These are phyloP conservation scores for Probosciger aterrimus DNA, from an alignment of 2,113 vertebrate species.

Conservation along the genomic window DNA sequence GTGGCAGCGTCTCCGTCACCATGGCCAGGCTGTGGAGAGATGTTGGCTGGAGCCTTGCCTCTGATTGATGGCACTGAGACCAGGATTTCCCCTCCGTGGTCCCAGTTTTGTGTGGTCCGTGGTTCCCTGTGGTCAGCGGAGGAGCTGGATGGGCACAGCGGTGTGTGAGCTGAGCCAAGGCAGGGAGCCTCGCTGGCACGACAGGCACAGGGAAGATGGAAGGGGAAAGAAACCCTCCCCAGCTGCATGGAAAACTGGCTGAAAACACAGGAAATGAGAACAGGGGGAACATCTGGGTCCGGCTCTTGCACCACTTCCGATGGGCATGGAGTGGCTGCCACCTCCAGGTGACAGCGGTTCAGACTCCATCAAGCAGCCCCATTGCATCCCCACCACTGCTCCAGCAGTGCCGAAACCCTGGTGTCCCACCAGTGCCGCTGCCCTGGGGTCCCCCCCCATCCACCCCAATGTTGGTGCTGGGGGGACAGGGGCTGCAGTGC, in stretches of 20 bases:
- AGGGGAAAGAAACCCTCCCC: neutral
- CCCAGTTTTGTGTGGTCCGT: neutral
- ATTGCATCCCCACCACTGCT: rapidly evolving
- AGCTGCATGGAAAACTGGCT: neutral
- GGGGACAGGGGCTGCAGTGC: neutral
- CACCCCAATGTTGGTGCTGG: rapidly evolving
- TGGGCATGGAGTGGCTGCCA: neutral
- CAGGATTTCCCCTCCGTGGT: neutral
- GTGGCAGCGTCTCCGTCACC: rapidly evolving
- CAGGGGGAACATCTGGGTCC: neutral
- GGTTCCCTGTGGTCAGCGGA: neutral
- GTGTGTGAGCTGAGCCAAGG: rapidly evolving
- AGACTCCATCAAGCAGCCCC: rapidly evolving
- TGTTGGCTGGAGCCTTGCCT: rapidly evolving
- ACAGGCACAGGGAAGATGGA: neutral
- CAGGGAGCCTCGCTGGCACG: neutral
- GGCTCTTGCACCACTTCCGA: neutral
- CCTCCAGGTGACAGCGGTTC: neutral
- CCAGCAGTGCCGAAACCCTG: rapidly evolving
- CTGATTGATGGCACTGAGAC: neutral
- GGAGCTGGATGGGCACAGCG: neutral
- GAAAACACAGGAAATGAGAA: neutral
- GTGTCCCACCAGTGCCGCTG: neutral
- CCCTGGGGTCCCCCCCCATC: neutral
- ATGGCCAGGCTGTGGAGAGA: neutral